phyloP scores from a whole-genome alignment of 2,888 invertebrate species.

The Tachina lurida region DNA sequence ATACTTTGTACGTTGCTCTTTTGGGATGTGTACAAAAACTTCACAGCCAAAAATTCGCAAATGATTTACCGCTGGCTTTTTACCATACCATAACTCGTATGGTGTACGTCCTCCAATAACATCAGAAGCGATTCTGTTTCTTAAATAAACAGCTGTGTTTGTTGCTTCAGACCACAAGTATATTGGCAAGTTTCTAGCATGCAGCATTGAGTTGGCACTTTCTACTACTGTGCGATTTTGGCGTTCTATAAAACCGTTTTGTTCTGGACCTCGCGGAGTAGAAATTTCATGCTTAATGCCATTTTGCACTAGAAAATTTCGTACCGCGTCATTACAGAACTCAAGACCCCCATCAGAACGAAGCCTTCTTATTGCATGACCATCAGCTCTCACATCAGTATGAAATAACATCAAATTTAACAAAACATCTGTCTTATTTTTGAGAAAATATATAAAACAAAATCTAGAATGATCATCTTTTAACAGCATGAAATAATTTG shows the following conservation, averaged over 20 bases:
- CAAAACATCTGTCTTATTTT: slow-evolving; percentile 3
- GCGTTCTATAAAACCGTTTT: slow-evolving; percentile 15
- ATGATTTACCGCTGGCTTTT: background rate
- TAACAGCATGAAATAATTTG: slow-evolving; percentile 72
- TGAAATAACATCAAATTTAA: background rate
- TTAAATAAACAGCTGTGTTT: slow-evolving; percentile 11
- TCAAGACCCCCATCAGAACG: slow-evolving; percentile 9
- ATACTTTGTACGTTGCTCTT: background rate
- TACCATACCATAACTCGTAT: slow-evolving; percentile 2
- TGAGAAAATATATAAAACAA: slow-evolving; percentile 17
- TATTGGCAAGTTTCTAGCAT: slow-evolving; percentile 3
- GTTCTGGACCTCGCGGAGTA: slow-evolving; percentile 5
- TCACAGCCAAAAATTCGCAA: background rate
- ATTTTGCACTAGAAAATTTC: slow-evolving; percentile 16
- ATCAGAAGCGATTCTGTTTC: slow-evolving; percentile 1
- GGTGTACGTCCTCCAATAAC: slow-evolving; percentile 2
- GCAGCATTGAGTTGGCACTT: slow-evolving; percentile 11
- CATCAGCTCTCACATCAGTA: slow-evolving; percentile 9
- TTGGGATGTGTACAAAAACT: slow-evolving; percentile 10
- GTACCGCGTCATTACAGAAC: slow-evolving; percentile 4
- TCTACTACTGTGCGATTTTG: slow-evolving; percentile 2
- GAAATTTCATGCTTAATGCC: background rate
- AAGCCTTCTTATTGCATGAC: background rate
- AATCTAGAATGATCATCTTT: slow-evolving; percentile 57
- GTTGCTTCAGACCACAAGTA: slow-evolving; percentile 7